Conservation (phyloP, 2,888 invertebrate genomes). For the Busseola fusca region DNA sequence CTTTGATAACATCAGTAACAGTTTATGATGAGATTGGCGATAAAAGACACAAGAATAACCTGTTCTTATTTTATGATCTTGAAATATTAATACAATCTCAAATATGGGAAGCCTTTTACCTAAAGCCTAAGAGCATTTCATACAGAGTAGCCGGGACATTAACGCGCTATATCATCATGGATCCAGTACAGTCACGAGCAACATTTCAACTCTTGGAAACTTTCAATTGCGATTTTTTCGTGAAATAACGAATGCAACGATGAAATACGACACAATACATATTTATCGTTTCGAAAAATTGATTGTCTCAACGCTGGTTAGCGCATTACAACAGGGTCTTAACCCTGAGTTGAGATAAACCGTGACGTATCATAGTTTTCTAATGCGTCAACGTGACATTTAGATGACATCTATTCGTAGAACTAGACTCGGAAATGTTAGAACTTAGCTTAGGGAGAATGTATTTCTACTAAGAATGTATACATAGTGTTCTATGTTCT, state of each 20-base stretch:
- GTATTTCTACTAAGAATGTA: not conserved
- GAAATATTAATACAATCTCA: not conserved
- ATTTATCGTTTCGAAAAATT: no score
- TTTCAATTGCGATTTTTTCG: no score
- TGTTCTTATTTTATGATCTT: constrained; percentile 2
- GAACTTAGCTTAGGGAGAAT: constrained; percentile 35
- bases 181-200: not conserved
- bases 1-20: not conserved
- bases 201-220: no score
- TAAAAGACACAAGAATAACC: constrained; percentile 1
- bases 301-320: not conserved
- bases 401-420: constrained; percentile 28
- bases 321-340: no score
- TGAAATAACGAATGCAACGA: no score
- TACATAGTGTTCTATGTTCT: no score
- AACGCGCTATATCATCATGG: no score
- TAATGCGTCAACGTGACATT: constrained; percentile 43
- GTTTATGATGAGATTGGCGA: not conserved
- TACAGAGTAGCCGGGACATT: not conserved
- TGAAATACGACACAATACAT: no score
- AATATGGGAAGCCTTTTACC: not conserved
- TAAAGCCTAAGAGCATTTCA: not conserved
- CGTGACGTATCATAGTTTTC: constrained; percentile 29
- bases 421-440: constrained; percentile 52
- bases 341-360: constrained; percentile 1